phyloP scores from a whole-genome alignment of 2,888 invertebrate species.

The Callyntrura sp. region DNA sequence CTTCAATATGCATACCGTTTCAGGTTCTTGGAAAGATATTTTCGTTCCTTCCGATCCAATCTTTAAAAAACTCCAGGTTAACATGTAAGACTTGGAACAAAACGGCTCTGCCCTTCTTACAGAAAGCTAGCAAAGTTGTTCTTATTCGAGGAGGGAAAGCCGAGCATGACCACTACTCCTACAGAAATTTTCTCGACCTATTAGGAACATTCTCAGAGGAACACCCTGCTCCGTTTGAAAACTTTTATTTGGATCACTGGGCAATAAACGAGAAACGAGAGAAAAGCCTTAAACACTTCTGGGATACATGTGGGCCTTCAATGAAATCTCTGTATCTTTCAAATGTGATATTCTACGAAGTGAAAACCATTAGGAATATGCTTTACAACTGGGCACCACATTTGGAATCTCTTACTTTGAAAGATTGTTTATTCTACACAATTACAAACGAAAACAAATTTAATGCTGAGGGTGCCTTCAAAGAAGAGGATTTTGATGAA shows the following conservation, averaged over 20 bases:
- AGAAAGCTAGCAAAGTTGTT: slow-evolving; percentile 73
- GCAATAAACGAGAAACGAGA: slow-evolving; percentile 77
- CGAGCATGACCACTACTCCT: slow-evolving; percentile 74
- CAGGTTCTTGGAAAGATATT: slow-evolving; percentile 76
- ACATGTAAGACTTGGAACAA: slow-evolving; percentile 72
- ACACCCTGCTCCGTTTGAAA: slow-evolving; percentile 70
- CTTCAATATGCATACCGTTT: background rate
- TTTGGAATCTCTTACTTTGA: slow-evolving; percentile 71
- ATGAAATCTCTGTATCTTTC: slow-evolving; percentile 77
- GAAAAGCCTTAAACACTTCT: slow-evolving; percentile 71
- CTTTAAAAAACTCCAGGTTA: slow-evolving; percentile 69
- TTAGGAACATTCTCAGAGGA: slow-evolving; percentile 47
- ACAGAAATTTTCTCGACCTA: slow-evolving; percentile 72
- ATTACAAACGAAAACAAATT: slow-evolving; percentile 77
- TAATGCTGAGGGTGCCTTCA: slow-evolving; percentile 27
- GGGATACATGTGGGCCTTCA: slow-evolving; percentile 77
- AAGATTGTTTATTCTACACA: slow-evolving; percentile 79
- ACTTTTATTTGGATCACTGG: slow-evolving; percentile 80
- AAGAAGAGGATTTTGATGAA: slow-evolving; percentile 77
- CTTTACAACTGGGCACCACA: slow-evolving; percentile 78
- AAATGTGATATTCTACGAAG: slow-evolving; percentile 79
- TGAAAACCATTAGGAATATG: slow-evolving; percentile 76
- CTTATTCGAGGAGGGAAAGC: slow-evolving; percentile 76
- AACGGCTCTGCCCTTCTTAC: slow-evolving; percentile 63
- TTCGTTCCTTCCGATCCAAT: slow-evolving; percentile 58